phyloP scores from a whole-genome alignment of 2,113 vertebrate genomes.

The Xerus inauris region DNA sequence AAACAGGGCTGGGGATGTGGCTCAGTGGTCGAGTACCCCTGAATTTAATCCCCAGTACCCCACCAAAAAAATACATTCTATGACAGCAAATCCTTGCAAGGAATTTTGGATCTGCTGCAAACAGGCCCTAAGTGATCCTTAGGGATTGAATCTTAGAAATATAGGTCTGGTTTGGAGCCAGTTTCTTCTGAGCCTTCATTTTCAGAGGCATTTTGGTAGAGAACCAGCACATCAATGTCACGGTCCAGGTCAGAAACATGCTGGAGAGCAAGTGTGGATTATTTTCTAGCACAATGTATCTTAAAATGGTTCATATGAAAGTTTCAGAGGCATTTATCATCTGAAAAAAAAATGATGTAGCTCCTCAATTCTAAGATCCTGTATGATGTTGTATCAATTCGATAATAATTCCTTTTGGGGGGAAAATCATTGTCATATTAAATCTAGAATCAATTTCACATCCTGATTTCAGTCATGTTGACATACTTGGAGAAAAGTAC shows the following conservation, averaged over 20 bases:
- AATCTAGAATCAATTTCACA: background rate
- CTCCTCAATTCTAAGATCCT: background rate
- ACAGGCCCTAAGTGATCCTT: background rate
- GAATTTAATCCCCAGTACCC: too few relatives aligned
- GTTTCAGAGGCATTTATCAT: constrained; percentile 18
- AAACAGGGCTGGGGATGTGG: too few relatives aligned
- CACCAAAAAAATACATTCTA: background rate
- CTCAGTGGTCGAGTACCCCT: too few relatives aligned
- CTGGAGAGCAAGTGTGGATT: background rate
- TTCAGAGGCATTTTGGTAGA: background rate
- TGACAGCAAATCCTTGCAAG: background rate
- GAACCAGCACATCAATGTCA: background rate
- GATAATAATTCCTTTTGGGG: background rate
- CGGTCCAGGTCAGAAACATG: background rate
- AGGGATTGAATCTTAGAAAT: background rate
- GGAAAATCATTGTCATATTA: background rate
- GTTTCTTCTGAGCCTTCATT: background rate
- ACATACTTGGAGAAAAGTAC: background rate
- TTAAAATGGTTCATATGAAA: background rate
- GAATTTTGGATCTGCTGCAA: background rate
- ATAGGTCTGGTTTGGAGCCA: background rate
- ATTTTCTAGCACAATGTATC: background rate
- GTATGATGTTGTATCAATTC: background rate
- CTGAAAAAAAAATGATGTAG: background rate
- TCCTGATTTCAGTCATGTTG: constrained; percentile 24